These are phyloP conservation scores for Lapara coniferarum DNA, from an alignment of 2,888 invertebrate genomes.

Conservation along the genomic window DNA sequence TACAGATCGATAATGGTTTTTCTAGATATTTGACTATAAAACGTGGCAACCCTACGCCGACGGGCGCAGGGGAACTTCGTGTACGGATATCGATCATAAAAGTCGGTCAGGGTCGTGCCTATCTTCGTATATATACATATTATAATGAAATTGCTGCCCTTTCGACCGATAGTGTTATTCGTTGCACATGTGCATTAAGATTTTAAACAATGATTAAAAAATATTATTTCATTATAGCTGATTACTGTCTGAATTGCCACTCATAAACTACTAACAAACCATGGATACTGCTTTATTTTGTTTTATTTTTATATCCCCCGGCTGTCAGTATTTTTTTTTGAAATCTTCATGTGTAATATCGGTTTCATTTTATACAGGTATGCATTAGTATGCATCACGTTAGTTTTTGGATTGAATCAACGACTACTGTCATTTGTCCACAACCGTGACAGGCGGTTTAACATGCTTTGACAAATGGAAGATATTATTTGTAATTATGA, in stretches of 20 bases:
- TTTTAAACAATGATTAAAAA: slow-evolving; percentile 13
- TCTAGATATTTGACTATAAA: not conserved
- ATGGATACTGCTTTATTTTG: not conserved
- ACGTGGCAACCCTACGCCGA: slow-evolving; percentile 33
- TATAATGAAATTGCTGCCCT: slow-evolving; percentile 38
- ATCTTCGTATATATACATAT: slow-evolving; percentile 50
- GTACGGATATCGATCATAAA: slow-evolving; percentile 64
- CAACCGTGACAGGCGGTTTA: too few species aligned
- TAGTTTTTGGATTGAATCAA: too few species aligned
- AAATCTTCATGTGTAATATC: too few species aligned
- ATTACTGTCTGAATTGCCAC: slow-evolving; percentile 1
- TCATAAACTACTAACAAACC: not conserved
- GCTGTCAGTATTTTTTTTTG: not conserved
- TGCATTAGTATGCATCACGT: too few species aligned
- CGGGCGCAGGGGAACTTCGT: slow-evolving; percentile 41
- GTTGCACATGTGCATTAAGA: slow-evolving; percentile 43
- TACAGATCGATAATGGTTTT: not conserved
- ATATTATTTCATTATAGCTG: not conserved
- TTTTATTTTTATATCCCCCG: not conserved
- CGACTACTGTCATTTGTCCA: too few species aligned
- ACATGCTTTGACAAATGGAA: too few species aligned
- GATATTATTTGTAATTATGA: too few species aligned
- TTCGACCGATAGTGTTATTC: slow-evolving; percentile 36
- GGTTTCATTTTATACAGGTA: too few species aligned
- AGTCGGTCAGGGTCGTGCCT: slow-evolving; percentile 68